Conservation (phyloP, 2,888 invertebrate genomes). For the Dendrolimus houi region DNA sequence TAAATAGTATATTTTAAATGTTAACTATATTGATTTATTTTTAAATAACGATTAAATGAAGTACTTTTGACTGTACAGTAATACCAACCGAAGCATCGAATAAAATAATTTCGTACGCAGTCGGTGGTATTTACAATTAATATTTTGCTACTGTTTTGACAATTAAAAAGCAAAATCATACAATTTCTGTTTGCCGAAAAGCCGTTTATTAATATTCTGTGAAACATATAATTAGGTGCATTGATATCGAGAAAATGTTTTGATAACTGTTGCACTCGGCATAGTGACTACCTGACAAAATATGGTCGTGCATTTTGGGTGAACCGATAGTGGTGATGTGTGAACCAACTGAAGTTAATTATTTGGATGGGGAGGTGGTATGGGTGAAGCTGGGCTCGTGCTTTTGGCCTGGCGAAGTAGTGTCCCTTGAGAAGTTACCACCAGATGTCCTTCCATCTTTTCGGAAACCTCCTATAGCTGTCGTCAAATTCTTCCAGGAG, state of each 20-base stretch:
- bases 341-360: conserved; percentile 81
- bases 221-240: conserved; percentile 8
- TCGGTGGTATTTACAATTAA: conserved; percentile 72
- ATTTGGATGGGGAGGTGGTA: conserved; percentile 86
- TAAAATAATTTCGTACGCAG: conserved; percentile 68
- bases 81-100: conserved; percentile 42
- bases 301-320: conserved; percentile 69
- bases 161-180: conserved; percentile 38
- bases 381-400: conserved; percentile 89
- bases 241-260: conserved; percentile 36
- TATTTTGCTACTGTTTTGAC: conserved; percentile 71
- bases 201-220: neutral
- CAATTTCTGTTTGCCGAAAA: conserved; percentile 10
- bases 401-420: conserved; percentile 93
- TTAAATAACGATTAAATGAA: neutral
- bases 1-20: too few species aligned
- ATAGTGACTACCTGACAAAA: conserved; percentile 55
- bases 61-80: conserved; percentile 26
- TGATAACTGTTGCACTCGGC: conserved; percentile 53
- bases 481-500: conserved; percentile 91
- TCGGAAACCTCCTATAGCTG: conserved; percentile 84
- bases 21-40: too few species aligned
- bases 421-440: conserved; percentile 78
- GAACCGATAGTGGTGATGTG: conserved; percentile 77
- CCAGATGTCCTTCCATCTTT: conserved; percentile 80